These are phyloP conservation scores for Dolichoris vasculosae DNA, from an alignment of 1,140 invertebrate genomes.

Conservation along the genomic window DNA sequence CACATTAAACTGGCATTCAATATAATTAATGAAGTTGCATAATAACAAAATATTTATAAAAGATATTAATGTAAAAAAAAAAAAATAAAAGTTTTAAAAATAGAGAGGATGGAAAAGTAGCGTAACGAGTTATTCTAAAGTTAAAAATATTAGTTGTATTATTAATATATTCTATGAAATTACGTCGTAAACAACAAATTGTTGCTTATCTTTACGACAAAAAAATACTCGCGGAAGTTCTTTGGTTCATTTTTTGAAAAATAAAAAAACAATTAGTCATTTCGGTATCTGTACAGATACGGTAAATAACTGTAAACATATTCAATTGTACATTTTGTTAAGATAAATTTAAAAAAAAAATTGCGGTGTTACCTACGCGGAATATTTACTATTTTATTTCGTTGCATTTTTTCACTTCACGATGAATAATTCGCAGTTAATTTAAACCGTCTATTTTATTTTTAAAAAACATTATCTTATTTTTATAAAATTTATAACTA, in stretches of 20 bases:
- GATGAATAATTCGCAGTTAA: too few species aligned
- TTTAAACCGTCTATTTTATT: too few species aligned
- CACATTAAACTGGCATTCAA: too few species aligned
- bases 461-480: too few species aligned
- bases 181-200: not conserved
- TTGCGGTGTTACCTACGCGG: too few species aligned
- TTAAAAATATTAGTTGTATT: not conserved
- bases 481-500: too few species aligned
- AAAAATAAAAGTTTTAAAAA: not conserved
- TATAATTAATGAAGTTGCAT: not conserved
- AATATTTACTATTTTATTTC: too few species aligned
- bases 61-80: not conserved
- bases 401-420: too few species aligned
- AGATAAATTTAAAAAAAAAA: not conserved
- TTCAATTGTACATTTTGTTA: not conserved
- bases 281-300: not conserved
- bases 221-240: not conserved
- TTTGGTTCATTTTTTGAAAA: not conserved
- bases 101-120: not conserved
- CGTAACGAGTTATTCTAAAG: not conserved
- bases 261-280: not conserved
- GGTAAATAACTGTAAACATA: not conserved
- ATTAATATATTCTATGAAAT: not conserved
- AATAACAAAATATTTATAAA: not conserved
- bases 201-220: constrained; percentile 5